phyloP scores from a whole-genome alignment of 2,888 invertebrate genomes.

The Uloborus plumipes region DNA sequence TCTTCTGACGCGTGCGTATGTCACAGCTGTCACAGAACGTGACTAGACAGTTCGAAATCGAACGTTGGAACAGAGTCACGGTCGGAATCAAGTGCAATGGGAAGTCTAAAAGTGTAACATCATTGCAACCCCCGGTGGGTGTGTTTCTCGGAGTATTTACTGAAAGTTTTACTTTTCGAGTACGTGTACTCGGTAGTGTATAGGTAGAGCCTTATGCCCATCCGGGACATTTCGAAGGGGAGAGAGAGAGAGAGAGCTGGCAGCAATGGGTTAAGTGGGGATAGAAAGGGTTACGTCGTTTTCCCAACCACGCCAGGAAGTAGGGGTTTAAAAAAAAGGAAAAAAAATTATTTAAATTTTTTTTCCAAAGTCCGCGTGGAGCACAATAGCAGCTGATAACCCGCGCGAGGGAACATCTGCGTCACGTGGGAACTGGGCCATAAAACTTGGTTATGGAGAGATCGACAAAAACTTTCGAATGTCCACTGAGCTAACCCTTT shows the following conservation, averaged over 20 bases:
- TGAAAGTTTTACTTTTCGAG: slow-evolving; percentile 44
- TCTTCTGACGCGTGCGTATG: too few relatives aligned
- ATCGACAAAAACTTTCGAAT: slow-evolving; percentile 42
- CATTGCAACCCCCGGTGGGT: slow-evolving; percentile 1
- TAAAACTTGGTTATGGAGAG: slow-evolving; percentile 57
- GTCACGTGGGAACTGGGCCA: slow-evolving; percentile 65
- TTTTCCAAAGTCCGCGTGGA: slow-evolving; percentile 51
- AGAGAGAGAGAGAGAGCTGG: slow-evolving; percentile 44
- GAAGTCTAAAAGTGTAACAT: slow-evolving; percentile 24
- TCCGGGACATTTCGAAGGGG: slow-evolving; percentile 60
- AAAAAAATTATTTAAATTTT: slow-evolving; percentile 33
- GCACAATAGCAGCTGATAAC: slow-evolving; percentile 64
- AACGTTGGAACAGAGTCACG: too few relatives aligned
- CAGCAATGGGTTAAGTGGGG: slow-evolving; percentile 63
- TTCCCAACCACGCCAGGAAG: slow-evolving; percentile 64
- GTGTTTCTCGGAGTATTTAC: slow-evolving; percentile 38
- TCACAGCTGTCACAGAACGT: too few relatives aligned
- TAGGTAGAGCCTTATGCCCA: slow-evolving; percentile 41
- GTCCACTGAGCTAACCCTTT: slow-evolving; percentile 55
- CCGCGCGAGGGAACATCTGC: slow-evolving; percentile 60
- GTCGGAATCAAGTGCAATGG: slow-evolving; percentile 22
- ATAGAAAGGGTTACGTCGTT: slow-evolving; percentile 63
- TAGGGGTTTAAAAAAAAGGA: slow-evolving; percentile 52
- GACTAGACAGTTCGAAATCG: too few relatives aligned
- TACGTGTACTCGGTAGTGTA: slow-evolving; percentile 40